Conservation (phyloP, 2,113 vertebrate genomes). For the Pluvianellus socialis region DNA sequence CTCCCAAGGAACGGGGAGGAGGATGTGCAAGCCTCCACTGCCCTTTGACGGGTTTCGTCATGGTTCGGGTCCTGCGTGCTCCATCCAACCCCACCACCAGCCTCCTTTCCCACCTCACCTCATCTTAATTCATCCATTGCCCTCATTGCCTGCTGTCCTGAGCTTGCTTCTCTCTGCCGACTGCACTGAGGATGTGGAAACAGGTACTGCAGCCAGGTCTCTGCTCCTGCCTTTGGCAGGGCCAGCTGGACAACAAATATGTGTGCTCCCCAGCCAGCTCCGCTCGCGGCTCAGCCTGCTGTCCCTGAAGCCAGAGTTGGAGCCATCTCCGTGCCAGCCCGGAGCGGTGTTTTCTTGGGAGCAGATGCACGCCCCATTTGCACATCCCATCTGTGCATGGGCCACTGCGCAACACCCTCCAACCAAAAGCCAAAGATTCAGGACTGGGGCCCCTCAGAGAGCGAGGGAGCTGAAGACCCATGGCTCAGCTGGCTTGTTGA, state of each 20-base stretch:
- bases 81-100: neutral
- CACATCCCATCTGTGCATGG: neutral
- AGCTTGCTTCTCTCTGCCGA: neutral
- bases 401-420: neutral
- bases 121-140: neutral
- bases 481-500: neutral
- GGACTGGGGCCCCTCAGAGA: accelerated
- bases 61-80: neutral
- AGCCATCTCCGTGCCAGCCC: neutral
- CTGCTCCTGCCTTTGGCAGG: neutral
- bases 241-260: neutral
- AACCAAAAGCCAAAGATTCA: neutral
- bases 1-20: neutral
- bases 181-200: neutral
- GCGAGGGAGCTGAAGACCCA: neutral
- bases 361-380: neutral
- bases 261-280: neutral
- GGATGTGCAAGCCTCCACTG: neutral
- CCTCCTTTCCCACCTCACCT: neutral
- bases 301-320: neutral
- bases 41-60: neutral
- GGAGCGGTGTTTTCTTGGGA: accelerated
- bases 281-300: neutral
- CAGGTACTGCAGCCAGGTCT: neutral
- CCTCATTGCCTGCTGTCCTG: neutral